Base-by-base conservation (phyloP, 2,113 vertebrate genomes). In the Monopterus albus region DNA sequence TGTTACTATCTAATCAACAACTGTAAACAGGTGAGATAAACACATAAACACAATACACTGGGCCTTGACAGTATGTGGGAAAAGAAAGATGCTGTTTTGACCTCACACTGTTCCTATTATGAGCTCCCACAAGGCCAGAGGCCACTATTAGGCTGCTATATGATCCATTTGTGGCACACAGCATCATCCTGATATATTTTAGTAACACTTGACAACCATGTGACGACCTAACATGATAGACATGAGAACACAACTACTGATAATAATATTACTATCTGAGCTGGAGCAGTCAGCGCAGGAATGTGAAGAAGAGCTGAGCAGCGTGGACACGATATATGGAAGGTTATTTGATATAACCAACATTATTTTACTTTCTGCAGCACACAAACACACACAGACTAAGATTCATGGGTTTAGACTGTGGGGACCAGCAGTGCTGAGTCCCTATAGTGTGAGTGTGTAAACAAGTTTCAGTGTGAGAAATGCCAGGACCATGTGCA, bases 21-120 rank as follows among this genome's bases (percentile, higher is more conserved):
- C n/a, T 31, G 29, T 31, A 31, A n/a, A 31, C 13, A 49, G 13
- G 3, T 26, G 28, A 20, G 51, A 66, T 46, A 69, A 72, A 64
- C 21, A 28, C 5, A 29, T 15, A 46, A 74, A 79, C 50, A 62
- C 12, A 52, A n/a, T 43, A 55, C 13, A 73, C 13, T 0, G 5
- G 2, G 59, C 5, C 4, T 4, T n/a, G 38, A 9, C 63, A 60
- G 50, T 26, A 17, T 23, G 36, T 7, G 31, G 14, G 51, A 56
- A 49, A 53, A 66, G 38, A 45, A 35, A 55, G 46, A 69, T 62
- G 47, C 56, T 36, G 46, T 62, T 42, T 47, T 29, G 26, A 2
- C 61, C 63, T 61, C 28, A 31, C 62, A 61, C 62, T 74, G 49
- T 57, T 55, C 76, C 38, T 36, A 65, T 61, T 43, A 68, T 73